phyloP scores from a whole-genome alignment of 2,113 vertebrate genomes.

The Chionis minor region DNA sequence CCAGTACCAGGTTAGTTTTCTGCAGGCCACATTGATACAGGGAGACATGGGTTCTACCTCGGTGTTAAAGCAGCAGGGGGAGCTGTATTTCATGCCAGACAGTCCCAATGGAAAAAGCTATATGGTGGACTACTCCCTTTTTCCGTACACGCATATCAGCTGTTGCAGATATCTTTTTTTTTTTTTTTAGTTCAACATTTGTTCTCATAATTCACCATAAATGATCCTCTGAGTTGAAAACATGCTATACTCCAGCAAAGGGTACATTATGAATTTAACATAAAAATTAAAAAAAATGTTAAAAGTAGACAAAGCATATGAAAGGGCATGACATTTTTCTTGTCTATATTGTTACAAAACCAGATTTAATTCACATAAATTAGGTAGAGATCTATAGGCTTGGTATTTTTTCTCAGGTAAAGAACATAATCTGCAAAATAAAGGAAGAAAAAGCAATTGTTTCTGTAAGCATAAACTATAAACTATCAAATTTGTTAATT shows the following conservation, averaged over 20 bases:
- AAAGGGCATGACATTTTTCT: conserved; percentile 15
- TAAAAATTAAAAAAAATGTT: conserved; percentile 6
- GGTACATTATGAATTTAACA: neutral
- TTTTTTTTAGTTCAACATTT: neutral
- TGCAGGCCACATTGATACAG: neutral
- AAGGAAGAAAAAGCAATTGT: conserved; percentile 39
- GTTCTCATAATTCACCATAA: neutral
- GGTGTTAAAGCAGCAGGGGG: neutral
- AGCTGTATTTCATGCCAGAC: neutral
- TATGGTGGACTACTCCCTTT: neutral
- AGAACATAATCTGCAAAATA: neutral
- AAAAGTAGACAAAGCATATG: neutral
- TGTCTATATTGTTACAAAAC: neutral
- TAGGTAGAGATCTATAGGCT: neutral
- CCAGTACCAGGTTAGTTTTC: neutral
- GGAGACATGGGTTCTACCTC: neutral
- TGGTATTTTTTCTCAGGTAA: neutral
- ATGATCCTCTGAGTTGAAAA: neutral
- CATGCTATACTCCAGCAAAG: neutral
- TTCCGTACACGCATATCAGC: neutral
- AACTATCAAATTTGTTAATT: conserved; percentile 55
- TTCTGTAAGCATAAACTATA: conserved; percentile 22
- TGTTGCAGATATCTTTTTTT: neutral
- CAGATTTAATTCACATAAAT: conserved; percentile 10
- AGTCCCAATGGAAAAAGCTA: neutral